phyloP scores from a whole-genome alignment of 2,797 vertebrate species.

The Podarcis siculus region DNA sequence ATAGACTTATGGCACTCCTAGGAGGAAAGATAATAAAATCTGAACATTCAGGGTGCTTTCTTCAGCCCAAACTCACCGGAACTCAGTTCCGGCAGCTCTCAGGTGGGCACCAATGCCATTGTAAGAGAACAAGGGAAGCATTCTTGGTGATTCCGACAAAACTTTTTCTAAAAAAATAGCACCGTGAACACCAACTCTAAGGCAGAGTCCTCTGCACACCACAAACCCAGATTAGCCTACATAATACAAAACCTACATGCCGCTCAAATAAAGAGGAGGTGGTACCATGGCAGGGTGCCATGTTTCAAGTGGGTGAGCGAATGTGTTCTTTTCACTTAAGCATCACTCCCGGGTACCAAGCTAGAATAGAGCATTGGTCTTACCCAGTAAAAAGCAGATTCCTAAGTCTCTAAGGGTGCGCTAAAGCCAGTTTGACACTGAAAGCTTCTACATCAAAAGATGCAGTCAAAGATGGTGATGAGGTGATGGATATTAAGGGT shows the following conservation, averaged over 20 bases:
- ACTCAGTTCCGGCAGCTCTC: too few species aligned
- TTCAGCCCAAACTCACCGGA: too few species aligned
- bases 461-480: background rate
- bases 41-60: too few species aligned
- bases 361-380: too few species aligned
- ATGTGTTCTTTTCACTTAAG: background rate
- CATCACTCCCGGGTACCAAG: too few species aligned
- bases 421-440: background rate
- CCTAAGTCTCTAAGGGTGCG: too few species aligned
- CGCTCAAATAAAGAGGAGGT: background rate
- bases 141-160: too few species aligned
- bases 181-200: too few species aligned
- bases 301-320: background rate
- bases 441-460: background rate
- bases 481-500: background rate
- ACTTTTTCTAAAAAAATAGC: too few species aligned
- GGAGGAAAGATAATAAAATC: background rate
- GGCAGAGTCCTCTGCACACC: background rate
- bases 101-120: too few species aligned
- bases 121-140: too few species aligned
- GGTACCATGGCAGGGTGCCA: background rate
- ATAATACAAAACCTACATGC: background rate
- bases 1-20: background rate
- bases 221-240: background rate
- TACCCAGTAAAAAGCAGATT: too few species aligned